A percentile compares a stretch with the other conserved stretches of the same genome.
phyloP scores from a whole-genome alignment of 2,797 vertebrate genomes.

The Phalanger gymnotis region DNA sequence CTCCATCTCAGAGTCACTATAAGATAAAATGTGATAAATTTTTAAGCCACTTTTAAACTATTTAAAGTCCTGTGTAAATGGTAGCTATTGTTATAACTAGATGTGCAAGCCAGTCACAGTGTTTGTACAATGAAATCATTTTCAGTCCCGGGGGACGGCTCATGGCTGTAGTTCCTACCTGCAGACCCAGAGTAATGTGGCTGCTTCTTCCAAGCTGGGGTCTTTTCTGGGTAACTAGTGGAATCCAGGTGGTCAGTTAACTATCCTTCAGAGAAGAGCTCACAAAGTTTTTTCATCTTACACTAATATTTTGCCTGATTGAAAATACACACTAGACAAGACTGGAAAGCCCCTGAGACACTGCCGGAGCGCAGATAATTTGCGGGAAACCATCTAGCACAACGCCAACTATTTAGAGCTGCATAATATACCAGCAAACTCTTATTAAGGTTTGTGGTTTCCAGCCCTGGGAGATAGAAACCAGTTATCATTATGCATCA shows the following conservation, averaged over 20 bases:
- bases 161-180: accelerated
- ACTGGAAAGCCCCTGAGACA: constrained; percentile 75
- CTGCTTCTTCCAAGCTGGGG: not conserved
- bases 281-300: constrained; percentile 54
- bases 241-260: constrained; percentile 37
- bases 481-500: constrained; percentile 83
- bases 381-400: constrained; percentile 78
- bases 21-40: not conserved
- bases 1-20: not conserved
- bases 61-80: not conserved
- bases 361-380: constrained; percentile 79
- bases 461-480: constrained; percentile 81
- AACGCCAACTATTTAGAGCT: constrained; percentile 83
- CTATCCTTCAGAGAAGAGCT: constrained; percentile 61
- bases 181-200: not conserved
- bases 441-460: constrained; percentile 82
- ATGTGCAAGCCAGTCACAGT: accelerated
- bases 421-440: constrained; percentile 82
- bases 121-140: accelerated
- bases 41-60: not conserved
- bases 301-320: constrained; percentile 76
- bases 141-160: not conserved
- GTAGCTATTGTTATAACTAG: not conserved
- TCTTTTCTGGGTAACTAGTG: not conserved
- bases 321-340: constrained; percentile 79